Base-by-base conservation (phyloP, 2,113 vertebrate species). In the Echinops telfairi region DNA sequence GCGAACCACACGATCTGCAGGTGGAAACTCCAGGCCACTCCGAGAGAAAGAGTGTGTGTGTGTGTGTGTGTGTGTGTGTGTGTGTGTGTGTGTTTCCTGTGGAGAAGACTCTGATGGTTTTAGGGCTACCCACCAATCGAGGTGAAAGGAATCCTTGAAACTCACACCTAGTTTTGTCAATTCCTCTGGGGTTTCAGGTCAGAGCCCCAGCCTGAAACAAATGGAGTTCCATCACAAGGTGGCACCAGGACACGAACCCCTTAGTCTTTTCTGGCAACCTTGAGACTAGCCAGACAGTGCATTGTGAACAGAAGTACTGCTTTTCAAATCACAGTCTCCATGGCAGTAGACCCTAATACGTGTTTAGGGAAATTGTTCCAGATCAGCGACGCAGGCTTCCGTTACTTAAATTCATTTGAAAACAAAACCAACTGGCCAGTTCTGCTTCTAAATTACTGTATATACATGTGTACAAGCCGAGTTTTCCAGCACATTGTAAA, bases 261-360 rank as follows among this genome's bases (percentile, higher is more conserved):
- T 57, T 73, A 80, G 64, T 93, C 60, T 84, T 85, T 83, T 77
- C 75, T 77, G 75, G 40, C 58, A 68, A 47, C 40, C 25, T 43
- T 43, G 25, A 43, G 43, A 29, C 75, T 27, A 90, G 33, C 58
- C 22, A 78, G 53, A 33, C 47, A 75, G 3, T 20, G 16, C 9
- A 57, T 93, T 76, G 66, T 70, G 60, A 38, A 64, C 66, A 85
- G 27, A 84, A 77, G 33, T n/a, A 31, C 11, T 82, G 80, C 40
- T 88, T 93, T 94, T 20, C 82, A 78, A 36, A 62, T 88, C 47
- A 43, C 47, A 43, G 62, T 85, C 16, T 36, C 40, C 20, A 4
- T n/a, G 71, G 92, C 73, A 88, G 25, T 76, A 71, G 68, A 62
- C 43, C 31, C 47, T 27, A 53, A 31, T 85, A 17, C 60, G 75